Evolutionary conservation across 2,113 vertebrate species (phyloP).

Genomic region (Amia ocellicauda): DNA sequence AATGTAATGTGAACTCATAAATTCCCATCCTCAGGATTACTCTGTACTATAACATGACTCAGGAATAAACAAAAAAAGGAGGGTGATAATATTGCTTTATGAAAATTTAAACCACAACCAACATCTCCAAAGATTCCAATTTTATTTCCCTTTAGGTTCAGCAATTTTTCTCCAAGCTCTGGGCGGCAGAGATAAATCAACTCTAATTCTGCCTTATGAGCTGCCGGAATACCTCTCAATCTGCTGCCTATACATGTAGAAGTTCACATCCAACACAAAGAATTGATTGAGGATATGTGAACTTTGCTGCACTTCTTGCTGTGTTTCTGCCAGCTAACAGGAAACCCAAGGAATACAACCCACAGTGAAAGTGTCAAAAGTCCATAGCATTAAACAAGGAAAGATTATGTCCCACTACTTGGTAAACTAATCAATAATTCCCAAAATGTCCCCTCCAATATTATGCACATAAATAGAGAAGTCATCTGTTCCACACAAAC

Average conservation of each 20-base stretch:
- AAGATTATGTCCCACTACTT: too few species aligned
- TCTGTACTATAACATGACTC: not conserved
- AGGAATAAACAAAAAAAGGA: not conserved
- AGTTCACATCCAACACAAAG: not conserved
- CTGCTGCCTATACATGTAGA: not conserved
- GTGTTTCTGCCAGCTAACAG: too few species aligned
- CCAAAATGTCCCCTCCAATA: too few species aligned
- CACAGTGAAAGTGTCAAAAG: too few species aligned
- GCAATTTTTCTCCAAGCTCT: not conserved
- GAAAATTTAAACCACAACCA: not conserved
- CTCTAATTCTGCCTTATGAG: not conserved
- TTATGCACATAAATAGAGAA: too few species aligned
- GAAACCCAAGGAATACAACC: too few species aligned
- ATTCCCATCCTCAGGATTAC: too few species aligned
- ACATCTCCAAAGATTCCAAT: not conserved
- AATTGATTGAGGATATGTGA: not conserved
- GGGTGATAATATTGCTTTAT: too few species aligned
- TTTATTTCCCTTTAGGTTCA: not conserved
- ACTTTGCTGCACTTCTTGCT: not conserved
- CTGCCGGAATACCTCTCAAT: conserved; percentile 4
- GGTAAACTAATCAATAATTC: too few species aligned
- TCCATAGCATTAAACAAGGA: too few species aligned
- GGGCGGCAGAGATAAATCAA: not conserved
- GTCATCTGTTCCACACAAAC: too few species aligned
- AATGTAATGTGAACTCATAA: too few species aligned